phyloP scores from a whole-genome alignment of 1,140 invertebrate genomes.

The Drosophila bifasciata region DNA sequence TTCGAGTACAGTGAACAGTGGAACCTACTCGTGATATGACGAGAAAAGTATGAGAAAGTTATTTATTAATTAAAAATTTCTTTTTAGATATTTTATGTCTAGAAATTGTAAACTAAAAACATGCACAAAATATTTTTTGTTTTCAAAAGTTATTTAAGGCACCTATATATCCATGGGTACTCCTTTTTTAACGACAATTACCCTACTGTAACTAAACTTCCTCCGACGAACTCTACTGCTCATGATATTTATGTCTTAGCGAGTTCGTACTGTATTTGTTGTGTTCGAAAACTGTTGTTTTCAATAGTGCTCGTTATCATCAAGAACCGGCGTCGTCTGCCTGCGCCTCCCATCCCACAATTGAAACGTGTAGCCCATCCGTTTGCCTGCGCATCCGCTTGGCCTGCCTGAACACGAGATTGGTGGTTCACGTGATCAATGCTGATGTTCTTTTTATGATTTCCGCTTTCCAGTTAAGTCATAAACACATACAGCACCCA shows the following conservation, averaged over 20 bases:
- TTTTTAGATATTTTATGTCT: no score
- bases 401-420: constrained; percentile 43
- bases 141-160: background rate
- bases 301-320: constrained; percentile 59
- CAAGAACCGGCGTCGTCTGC: constrained; percentile 28
- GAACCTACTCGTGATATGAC: background rate
- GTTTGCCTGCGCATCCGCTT: constrained; percentile 50
- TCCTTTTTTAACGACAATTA: background rate
- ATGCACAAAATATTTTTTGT: no score
- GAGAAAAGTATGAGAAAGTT: no score
- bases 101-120: no score
- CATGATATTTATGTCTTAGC: background rate
- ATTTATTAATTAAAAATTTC: no score
- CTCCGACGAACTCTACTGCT: no score
- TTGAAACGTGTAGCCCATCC: constrained; percentile 4
- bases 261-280: constrained; percentile 39
- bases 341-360: constrained; percentile 20
- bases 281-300: constrained; percentile 54
- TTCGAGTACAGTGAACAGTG: constrained; percentile 27
- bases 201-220: no score
- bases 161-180: background rate
- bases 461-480: constrained; percentile 54
- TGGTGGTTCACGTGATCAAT: constrained; percentile 64
- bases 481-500: constrained; percentile 40
- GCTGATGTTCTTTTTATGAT: constrained; percentile 14